Evolutionary conservation across 1,140 invertebrate species (phyloP).

Genomic region (Formica exsecta): DNA sequence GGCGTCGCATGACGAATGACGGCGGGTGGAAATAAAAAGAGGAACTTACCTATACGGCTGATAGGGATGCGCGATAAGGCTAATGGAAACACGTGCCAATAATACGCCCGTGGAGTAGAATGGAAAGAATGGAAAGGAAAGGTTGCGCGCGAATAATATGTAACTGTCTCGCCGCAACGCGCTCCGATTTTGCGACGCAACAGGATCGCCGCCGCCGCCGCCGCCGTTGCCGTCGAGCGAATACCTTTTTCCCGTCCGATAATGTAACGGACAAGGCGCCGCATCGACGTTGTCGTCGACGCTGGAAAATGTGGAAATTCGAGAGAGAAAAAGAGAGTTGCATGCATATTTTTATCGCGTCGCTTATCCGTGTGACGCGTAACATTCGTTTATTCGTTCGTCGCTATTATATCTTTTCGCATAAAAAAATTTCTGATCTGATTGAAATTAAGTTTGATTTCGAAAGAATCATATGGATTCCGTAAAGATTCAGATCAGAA

Average conservation of each 20-base stretch:
- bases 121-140: conserved; percentile 71
- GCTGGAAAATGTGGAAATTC: conserved; percentile 57
- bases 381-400: neutral
- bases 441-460: too few species aligned
- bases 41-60: conserved; percentile 46
- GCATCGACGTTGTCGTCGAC: conserved; percentile 20
- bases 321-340: neutral
- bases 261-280: conserved; percentile 51
- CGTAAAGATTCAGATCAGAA: too few species aligned
- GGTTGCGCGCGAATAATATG: conserved; percentile 59
- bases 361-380: conserved; percentile 8
- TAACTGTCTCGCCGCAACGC: conserved; percentile 54
- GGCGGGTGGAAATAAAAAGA: conserved; percentile 54
- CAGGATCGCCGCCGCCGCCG: conserved; percentile 26
- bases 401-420: neutral
- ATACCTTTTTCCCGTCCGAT: conserved; percentile 48
- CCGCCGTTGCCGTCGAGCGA: neutral
- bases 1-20: conserved; percentile 63
- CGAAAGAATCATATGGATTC: too few species aligned
- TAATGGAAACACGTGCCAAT: conserved; percentile 76
- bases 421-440: neutral
- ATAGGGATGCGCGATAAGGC: conserved; percentile 71
- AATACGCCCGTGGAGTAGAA: conserved; percentile 62
- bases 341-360: conserved; percentile 53
- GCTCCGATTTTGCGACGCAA: conserved; percentile 60